A percentile compares a stretch with the other conserved stretches of the same genome.
Evolutionary conservation across 2,797 vertebrate species (phyloP).

Genomic region (Emys orbicularis): DNA sequence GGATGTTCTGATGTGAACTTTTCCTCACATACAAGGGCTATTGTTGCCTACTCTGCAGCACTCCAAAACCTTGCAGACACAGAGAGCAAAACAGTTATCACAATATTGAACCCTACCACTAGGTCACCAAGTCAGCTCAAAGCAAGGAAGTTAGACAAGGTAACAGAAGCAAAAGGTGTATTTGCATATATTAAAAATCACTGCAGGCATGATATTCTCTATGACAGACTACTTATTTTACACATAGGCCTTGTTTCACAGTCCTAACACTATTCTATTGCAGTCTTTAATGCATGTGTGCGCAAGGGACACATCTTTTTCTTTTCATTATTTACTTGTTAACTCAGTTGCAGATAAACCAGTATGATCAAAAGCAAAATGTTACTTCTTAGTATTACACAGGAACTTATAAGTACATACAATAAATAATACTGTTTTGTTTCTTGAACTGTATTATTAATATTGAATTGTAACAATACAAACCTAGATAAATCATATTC

Average conservation of each 20-base stretch:
- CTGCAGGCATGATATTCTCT: neutral
- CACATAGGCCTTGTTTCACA: slow-evolving; percentile 47
- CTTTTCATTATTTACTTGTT: neutral
- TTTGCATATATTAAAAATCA: neutral
- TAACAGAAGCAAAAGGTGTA: neutral
- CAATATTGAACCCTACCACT: neutral
- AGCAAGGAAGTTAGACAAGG: neutral
- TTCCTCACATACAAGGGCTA: neutral
- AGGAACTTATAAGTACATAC: neutral
- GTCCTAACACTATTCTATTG: slow-evolving; percentile 20
- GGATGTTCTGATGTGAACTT: neutral
- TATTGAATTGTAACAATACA: neutral
- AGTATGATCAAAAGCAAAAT: neutral
- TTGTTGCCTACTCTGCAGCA: neutral
- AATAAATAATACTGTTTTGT: neutral
- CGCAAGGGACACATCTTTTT: neutral
- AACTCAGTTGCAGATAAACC: slow-evolving; percentile 5
- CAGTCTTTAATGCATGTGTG: neutral
- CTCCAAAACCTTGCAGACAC: neutral
- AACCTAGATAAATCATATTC: neutral
- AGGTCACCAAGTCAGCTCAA: neutral
- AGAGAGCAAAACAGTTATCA: neutral
- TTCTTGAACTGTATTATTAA: neutral
- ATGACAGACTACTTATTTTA: slow-evolving; percentile 1
- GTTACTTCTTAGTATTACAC: neutral